Evolutionary conservation across 2,113 vertebrate species (phyloP), one percentile per base, ranked within the genome.

Genomic region (Gavia stellata): DNA sequence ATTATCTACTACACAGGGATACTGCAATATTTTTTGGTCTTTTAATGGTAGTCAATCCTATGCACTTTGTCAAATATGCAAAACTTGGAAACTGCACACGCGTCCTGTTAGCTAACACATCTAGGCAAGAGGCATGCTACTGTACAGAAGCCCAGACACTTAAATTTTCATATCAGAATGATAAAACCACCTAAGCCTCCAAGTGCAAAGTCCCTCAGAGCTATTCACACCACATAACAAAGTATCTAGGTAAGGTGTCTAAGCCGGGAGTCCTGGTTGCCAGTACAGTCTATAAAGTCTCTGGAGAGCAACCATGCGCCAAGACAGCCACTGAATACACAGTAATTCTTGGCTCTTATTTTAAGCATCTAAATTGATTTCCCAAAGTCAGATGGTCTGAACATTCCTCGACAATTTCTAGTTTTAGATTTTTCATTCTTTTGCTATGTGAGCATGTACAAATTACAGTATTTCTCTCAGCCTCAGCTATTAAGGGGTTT

Each of bases 271-370:
- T 28, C 13, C 21, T 74, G 44, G 25, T 45, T 84, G 31, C 16
- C 70, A n/a, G 25, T n/a, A 56, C 5, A 71, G 44, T n/a, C 65
- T 47, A 20, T 13, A 33, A 65, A 55, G 21, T 25, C 56, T 34
- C 56, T 13, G 16, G n/a, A 71, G 25, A 66, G 63, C 63, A 65
- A 36, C 15, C 0, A 1, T n/a, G 42, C 0, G 1, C 40, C n/a
- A 66, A 50, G 52, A 78, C 2, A 78, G 14, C 26, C n/a, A 44
- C n/a, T 29, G 34, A 77, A 66, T 18, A 49, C 26, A 34, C 26
- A 67, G 45, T n/a, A 42, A 82, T 50, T 87, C 45, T 38, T 66
- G 25, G 50, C 38, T 53, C 56, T 45, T 26, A 70, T 12, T 40
- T 72, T 61, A 47, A 38, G 23, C 38, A 78, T 34, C 36, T 83